These are phyloP conservation scores for Tetraneura akinire DNA, from an alignment of 1,140 invertebrate genomes.

Conservation along the genomic window DNA sequence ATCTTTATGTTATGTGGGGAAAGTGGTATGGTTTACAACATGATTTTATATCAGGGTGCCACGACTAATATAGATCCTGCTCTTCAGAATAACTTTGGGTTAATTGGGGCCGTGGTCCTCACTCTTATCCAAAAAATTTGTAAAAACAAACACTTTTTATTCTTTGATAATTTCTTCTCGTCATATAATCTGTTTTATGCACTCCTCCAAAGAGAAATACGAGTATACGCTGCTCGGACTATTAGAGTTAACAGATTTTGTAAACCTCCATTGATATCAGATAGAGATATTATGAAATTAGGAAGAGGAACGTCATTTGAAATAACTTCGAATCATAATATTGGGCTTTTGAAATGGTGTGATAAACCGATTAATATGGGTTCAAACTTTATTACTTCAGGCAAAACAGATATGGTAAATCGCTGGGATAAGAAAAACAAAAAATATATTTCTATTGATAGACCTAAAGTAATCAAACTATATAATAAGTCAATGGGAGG, in stretches of 20 bases:
- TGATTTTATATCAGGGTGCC: slow-evolving; percentile 52
- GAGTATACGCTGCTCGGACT: slow-evolving; percentile 51
- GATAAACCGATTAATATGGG: too few species aligned
- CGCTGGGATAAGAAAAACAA: too few species aligned
- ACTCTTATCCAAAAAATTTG: not conserved
- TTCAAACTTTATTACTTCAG: too few species aligned
- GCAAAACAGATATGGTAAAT: too few species aligned
- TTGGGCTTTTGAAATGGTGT: not conserved
- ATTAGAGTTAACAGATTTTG: slow-evolving; percentile 49
- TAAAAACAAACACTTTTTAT: slow-evolving; percentile 53
- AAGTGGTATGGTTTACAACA: slow-evolving; percentile 55
- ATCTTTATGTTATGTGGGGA: slow-evolving; percentile 55
- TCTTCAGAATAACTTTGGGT: slow-evolving; percentile 44
- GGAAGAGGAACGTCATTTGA: slow-evolving; percentile 44
- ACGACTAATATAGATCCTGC: slow-evolving; percentile 52
- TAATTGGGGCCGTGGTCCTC: not conserved
- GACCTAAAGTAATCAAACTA: not conserved
- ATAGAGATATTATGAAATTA: slow-evolving; percentile 53
- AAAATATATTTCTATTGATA: too few species aligned
- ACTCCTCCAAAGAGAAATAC: not conserved
- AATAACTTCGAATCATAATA: not conserved
- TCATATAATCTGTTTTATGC: slow-evolving; percentile 46
- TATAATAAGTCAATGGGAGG: not conserved
- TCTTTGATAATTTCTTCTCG: slow-evolving; percentile 11
- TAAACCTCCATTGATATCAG: slow-evolving; percentile 36